Base-by-base conservation (phyloP, 2,888 invertebrate genomes). In the Amblyjoppa fuscipennis region DNA sequence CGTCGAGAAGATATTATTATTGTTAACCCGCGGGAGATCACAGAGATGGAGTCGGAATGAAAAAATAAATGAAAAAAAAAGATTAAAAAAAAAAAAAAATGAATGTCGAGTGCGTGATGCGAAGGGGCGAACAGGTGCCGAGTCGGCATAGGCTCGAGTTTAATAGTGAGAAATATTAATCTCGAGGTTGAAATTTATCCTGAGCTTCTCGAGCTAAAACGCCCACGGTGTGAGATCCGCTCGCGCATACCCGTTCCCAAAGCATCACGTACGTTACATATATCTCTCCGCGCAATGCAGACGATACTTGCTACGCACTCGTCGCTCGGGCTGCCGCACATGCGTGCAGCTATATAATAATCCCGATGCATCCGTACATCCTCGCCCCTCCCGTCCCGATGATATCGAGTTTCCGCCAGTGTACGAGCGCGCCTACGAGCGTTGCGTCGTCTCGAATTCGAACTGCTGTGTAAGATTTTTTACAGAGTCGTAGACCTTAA, bases 351-450 rank as follows among this genome's bases (percentile, higher is more conserved):
- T 11, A 16, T 49, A 53, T 53, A 77, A 69, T 77, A 69, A 70
- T 79, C 79, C 61, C 70, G n/a, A 71, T 51, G 70, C 28, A 59
- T 71, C 49, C 64, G 70, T 70, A 51, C 70, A 49, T 79, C 61
- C 71, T 20, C 51, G 76, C 38, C 51, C 45, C 66, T 38, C 49
- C 53, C 53, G 0, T 28, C 61, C 34, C 66, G 64, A 64, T 66
- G 28, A 76, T 76, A 76, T 76, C 76, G 51, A 76, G 64, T 76
- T 76, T 66, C 75, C 76, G 51, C 66, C 51, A 76, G 76, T 61
- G 41, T 45, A 74, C 41, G 38, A 28, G 31, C 61, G 74, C 20
- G 20, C 53, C 53, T 20, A n/a, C 53, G 53, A n/a, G 28, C 59
- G 59, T 59, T 59, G 11, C 59, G 59, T 28, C 59, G 59, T 59